Evolutionary conservation across 2,113 vertebrate species (phyloP).

Genomic region (Pomatorhinus ruficollis): DNA sequence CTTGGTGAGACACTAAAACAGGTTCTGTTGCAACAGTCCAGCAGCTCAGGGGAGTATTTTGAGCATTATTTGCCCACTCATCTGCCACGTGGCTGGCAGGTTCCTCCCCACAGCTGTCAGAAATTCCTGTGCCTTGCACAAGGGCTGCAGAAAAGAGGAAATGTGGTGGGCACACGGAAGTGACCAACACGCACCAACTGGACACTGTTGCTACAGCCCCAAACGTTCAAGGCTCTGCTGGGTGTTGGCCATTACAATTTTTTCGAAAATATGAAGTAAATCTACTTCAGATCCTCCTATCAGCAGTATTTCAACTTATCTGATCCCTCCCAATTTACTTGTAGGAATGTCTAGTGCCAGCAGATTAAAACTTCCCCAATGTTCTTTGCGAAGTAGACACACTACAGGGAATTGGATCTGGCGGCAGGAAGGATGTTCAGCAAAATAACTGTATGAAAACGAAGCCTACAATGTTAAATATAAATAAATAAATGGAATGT

Average conservation of each 20-base stretch:
- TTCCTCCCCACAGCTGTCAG: accelerated
- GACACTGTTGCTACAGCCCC: neutral
- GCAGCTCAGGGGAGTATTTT: neutral
- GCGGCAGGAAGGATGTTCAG: neutral
- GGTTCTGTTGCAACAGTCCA: neutral
- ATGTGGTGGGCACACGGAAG: accelerated
- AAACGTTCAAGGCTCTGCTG: neutral
- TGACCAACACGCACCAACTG: accelerated
- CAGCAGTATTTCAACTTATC: neutral
- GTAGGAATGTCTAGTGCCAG: neutral
- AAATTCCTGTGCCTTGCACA: neutral
- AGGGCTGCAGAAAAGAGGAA: neutral
- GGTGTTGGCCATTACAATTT: neutral
- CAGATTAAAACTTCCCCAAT: neutral
- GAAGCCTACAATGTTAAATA: neutral
- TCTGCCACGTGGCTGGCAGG: neutral
- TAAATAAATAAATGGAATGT: neutral
- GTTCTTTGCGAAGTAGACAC: accelerated
- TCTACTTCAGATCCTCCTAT: neutral
- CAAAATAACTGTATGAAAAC: neutral
- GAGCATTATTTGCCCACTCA: neutral
- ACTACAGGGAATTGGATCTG: neutral
- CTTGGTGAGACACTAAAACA: accelerated
- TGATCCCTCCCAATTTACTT: neutral
- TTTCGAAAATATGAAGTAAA: neutral